Conservation (phyloP, 2,797 vertebrate genomes). For the Amazona finschi region DNA sequence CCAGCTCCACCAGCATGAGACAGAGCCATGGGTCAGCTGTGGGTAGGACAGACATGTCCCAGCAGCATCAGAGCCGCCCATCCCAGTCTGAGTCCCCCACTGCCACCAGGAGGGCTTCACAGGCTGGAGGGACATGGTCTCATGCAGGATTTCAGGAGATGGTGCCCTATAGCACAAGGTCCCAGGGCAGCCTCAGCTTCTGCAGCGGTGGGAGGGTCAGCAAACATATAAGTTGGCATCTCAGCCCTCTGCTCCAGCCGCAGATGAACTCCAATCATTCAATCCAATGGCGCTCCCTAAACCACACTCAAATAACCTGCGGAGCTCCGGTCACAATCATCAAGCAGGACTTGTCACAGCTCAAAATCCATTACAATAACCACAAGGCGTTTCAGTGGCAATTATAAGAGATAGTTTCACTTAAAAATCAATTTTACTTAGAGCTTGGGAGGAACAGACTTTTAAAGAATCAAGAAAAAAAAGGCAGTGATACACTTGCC, state of each 20-base stretch:
- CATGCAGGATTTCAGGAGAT: not conserved
- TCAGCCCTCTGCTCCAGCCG: not conserved
- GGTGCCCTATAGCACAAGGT: accelerated
- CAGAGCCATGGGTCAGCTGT: not conserved
- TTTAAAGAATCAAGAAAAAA: slow-evolving; percentile 3
- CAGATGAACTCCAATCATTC: not conserved
- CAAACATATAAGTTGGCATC: not conserved
- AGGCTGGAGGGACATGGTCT: not conserved
- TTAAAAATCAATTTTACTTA: slow-evolving; percentile 71
- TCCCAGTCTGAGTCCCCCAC: not conserved
- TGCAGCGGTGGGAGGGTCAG: not conserved
- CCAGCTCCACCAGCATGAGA: not conserved
- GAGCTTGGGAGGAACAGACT: not conserved
- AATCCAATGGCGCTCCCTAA: not conserved
- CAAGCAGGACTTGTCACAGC: slow-evolving; percentile 30
- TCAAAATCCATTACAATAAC: slow-evolving; percentile 64
- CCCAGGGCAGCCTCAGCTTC: not conserved
- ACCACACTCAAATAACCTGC: not conserved
- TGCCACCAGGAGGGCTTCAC: not conserved
- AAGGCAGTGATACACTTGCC: not conserved
- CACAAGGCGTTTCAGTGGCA: slow-evolving; percentile 60
- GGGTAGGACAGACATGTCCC: not conserved
- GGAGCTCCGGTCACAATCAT: not conserved
- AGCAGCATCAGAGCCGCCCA: not conserved
- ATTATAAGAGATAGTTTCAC: slow-evolving; percentile 69